Evolutionary conservation across 1,140 invertebrate species (phyloP).

Genomic region (Ips typographus): DNA sequence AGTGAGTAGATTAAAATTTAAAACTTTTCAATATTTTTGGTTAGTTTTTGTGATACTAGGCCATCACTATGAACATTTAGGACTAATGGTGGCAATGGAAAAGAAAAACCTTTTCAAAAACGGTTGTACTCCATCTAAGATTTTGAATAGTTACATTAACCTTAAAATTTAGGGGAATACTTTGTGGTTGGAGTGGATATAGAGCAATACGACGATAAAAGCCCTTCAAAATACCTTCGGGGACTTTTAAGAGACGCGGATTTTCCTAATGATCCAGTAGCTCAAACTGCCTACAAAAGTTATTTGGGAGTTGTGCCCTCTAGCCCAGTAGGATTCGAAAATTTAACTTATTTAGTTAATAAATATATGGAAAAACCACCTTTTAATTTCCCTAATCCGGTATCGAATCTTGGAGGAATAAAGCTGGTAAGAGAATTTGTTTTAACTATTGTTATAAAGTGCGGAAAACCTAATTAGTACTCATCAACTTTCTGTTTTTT

Average conservation of each 20-base stretch:
- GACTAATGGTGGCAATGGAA: conserved; percentile 79
- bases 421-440: conserved; percentile 67
- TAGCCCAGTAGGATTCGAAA: conserved; percentile 68
- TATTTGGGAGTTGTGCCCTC: conserved; percentile 76
- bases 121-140: conserved; percentile 52
- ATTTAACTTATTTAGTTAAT: conserved; percentile 76
- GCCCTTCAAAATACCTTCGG: conserved; percentile 73
- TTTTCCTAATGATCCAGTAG: conserved; percentile 54
- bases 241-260: conserved; percentile 68
- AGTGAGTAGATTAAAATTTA: conserved; percentile 61
- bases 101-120: conserved; percentile 78
- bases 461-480: no score
- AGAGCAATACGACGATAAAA: conserved; percentile 76
- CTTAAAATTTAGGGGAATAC: conserved; percentile 70
- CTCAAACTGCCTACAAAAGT: conserved; percentile 64
- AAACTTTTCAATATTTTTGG: no score
- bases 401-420: conserved; percentile 66
- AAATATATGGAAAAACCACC: conserved; percentile 75
- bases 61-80: conserved; percentile 83
- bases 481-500: no score
- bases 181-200: conserved; percentile 88
- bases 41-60: conserved; percentile 91
- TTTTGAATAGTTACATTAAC: neutral
- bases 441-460: no score
- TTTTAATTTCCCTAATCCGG: conserved; percentile 82